phyloP scores from a whole-genome alignment of 2,888 invertebrate genomes.

The Acanthosepion pharaonis region DNA sequence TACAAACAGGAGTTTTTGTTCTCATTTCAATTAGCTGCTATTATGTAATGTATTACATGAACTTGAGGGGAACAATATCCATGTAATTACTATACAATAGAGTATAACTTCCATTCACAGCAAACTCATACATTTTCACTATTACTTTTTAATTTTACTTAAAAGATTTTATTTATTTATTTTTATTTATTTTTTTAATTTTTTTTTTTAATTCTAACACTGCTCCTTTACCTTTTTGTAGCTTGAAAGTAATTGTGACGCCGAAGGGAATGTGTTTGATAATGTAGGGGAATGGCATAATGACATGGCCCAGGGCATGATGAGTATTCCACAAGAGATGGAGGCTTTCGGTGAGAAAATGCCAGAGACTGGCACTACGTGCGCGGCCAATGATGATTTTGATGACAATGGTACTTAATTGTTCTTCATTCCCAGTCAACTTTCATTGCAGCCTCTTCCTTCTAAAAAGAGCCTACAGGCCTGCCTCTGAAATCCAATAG shows the following conservation, averaged over 20 bases:
- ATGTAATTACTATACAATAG: too few relatives aligned
- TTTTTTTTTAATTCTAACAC: conserved; percentile 34
- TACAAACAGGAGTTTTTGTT: too few relatives aligned
- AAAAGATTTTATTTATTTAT: neutral
- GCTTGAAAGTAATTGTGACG: conserved; percentile 47
- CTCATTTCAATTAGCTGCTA: too few relatives aligned
- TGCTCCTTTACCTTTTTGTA: conserved; percentile 45
- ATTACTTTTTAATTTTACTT: too few relatives aligned
- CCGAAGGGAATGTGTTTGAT: conserved; percentile 60
- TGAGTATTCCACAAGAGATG: conserved; percentile 72
- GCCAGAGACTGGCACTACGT: conserved; percentile 53
- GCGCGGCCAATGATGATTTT: conserved; percentile 33
- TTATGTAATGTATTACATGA: too few relatives aligned
- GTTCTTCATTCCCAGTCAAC: conserved; percentile 42
- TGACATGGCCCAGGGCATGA: conserved; percentile 73
- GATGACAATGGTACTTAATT: conserved; percentile 46
- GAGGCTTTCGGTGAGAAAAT: conserved; percentile 72
- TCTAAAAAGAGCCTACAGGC: neutral
- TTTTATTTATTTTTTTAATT: neutral
- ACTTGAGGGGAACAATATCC: too few relatives aligned
- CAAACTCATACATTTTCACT: too few relatives aligned
- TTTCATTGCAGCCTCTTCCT: neutral
- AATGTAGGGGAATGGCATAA: conserved; percentile 71
- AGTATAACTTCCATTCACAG: too few relatives aligned
- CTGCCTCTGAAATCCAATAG: neutral